Base-by-base conservation (phyloP, 2,888 invertebrate species). In the Pollenia labialis region DNA sequence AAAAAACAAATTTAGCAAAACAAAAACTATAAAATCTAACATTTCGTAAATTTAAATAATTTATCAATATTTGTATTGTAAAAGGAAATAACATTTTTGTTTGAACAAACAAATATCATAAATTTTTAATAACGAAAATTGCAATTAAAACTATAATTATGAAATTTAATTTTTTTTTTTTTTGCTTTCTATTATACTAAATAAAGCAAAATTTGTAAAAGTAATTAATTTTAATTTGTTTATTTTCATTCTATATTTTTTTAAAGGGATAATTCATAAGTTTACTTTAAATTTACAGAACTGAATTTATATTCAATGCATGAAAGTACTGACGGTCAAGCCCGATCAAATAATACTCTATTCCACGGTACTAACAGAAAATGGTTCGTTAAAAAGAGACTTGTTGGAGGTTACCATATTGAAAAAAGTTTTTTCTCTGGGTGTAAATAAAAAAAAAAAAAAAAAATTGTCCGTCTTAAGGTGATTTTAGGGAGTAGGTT, bases 201-300 rank as follows among this genome's bases (percentile, higher is more conserved):
- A 16, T 42, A 14, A 64, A 54, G 9, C 75, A 18, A 50, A 75
- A 50, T 50, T 60, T 44, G 52, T 54, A 52, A 42, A 64, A 76
- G 44, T 54, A 64, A 76, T 75, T 75, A 42, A 62, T 62, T 52
- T 75, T 52, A 52, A 52, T 75, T 75, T 44, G 42, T 40, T 74
- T 50, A 32, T 60, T 74, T 60, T 14, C 14, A 42, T 71, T 71
- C 14, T 14, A 44, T 56, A 14, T 18, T 18, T n/a, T 58, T 58
- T 58, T 58, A 4, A 52, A 56, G 11, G 9, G 32, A 32, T 58
- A 58, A 58, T 58, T 58, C 40, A 58, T 40, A 12, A 32, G 6
- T 58, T 32, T 11, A 58, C 14, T 58, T 58, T 0, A 4, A 32
- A 8, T 52, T 52, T 32, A 32, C 4, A 32, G 6, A 32, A 32